phyloP scores from a whole-genome alignment of 2,888 invertebrate species.

The Drosophila neoperkinsi region DNA sequence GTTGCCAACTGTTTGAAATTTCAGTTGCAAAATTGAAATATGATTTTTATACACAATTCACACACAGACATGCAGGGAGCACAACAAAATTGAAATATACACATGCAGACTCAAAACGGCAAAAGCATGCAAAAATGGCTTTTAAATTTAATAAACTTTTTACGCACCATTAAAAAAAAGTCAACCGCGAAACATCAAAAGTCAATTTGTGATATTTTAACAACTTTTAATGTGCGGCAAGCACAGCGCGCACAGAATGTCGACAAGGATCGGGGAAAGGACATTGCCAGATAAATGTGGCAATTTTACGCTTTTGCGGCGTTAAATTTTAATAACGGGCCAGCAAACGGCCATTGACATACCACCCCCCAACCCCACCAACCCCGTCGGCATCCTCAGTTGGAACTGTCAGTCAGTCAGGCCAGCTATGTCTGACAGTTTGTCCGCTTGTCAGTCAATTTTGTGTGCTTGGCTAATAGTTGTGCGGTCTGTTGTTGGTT shows the following conservation, averaged over 20 bases:
- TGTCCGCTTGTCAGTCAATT: constrained; percentile 16
- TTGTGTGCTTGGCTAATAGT: constrained; percentile 68
- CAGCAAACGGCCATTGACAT: constrained; percentile 51
- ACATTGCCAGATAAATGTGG: constrained; percentile 73
- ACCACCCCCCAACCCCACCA: neutral
- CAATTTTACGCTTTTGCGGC: constrained; percentile 77
- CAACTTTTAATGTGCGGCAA: constrained; percentile 71
- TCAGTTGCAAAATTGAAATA: constrained; percentile 70
- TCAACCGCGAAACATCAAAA: constrained; percentile 81
- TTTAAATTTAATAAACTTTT: constrained; percentile 82
- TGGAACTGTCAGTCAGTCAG: constrained; percentile 17
- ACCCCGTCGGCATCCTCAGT: neutral
- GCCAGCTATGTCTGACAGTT: constrained; percentile 8
- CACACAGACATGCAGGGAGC: constrained; percentile 11
- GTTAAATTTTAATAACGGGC: constrained; percentile 77
- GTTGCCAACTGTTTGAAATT: constrained; percentile 47
- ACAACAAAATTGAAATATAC: constrained; percentile 25
- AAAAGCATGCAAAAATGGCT: constrained; percentile 42
- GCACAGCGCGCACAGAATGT: constrained; percentile 51
- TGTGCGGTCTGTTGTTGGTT: constrained; percentile 70
- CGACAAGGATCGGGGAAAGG: constrained; percentile 21
- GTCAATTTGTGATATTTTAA: constrained; percentile 78
- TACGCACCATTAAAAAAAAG: constrained; percentile 77
- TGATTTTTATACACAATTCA: constrained; percentile 71
- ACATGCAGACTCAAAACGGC: neutral